Evolutionary conservation across 2,888 invertebrate genomes (phyloP).

Genomic region (Torymus auratus): DNA sequence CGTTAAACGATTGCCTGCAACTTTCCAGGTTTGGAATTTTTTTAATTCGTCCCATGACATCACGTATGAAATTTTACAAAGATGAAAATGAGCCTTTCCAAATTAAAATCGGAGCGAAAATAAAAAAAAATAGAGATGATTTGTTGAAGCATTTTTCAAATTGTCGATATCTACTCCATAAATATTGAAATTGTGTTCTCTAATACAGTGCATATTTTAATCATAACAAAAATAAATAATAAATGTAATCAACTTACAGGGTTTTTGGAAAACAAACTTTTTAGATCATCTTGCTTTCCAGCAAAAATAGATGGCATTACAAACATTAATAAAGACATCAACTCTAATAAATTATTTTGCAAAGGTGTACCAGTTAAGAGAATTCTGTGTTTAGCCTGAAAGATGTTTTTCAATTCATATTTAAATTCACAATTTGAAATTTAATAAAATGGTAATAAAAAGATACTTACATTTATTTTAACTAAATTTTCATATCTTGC

Average conservation of each 20-base stretch:
- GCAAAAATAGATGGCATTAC: slow-evolving; percentile 97
- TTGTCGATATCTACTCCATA: too few relatives aligned
- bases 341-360: slow-evolving; percentile 95
- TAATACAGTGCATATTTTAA: slow-evolving; percentile 3
- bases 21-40: too few relatives aligned
- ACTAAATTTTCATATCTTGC: slow-evolving; percentile 92
- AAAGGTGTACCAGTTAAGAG: slow-evolving; percentile 96
- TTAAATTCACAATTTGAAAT: slow-evolving; percentile 4
- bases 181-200: too few relatives aligned
- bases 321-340: slow-evolving; percentile 96
- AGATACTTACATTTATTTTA: slow-evolving; percentile 84
- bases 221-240: neutral
- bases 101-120: too few relatives aligned
- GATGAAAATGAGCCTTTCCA: too few relatives aligned
- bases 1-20: too few relatives aligned
- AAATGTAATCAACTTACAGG: slow-evolving; percentile 76
- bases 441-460: slow-evolving; percentile 25
- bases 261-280: slow-evolving; percentile 90
- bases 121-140: too few relatives aligned
- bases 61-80: too few relatives aligned
- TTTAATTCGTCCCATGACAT: too few relatives aligned
- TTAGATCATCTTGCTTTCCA: slow-evolving; percentile 90
- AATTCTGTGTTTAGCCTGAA: slow-evolving; percentile 89
- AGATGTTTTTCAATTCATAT: slow-evolving; percentile 39
- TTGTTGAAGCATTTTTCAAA: too few relatives aligned